Base-by-base conservation (phyloP, 92 coral and sea anemone genomes). In the Parazoanthus atlanticus region DNA sequence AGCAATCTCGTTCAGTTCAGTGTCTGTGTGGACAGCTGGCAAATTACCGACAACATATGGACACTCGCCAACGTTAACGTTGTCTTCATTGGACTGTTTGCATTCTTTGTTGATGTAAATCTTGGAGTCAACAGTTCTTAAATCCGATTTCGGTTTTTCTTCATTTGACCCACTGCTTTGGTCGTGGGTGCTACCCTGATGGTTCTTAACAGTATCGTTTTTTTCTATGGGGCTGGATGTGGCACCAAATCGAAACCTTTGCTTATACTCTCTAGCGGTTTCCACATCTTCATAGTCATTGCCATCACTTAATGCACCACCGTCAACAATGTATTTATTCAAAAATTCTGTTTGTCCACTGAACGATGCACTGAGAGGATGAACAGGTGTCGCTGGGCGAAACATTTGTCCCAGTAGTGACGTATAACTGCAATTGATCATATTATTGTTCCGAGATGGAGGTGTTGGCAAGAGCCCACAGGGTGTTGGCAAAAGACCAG, bases 251-350 rank as follows among this genome's bases (percentile, higher is more conserved):
- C 87, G 78, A 71, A 84, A 84, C 66, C 52, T 69, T 47, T 84
- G 87, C 78, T 84, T 84, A 17, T 84, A 84, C 34, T 84, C 87
- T 46, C 87, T 70, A 23, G 87, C 87, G 19, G 78, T 84, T 21
- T 84, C 78, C 41, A 70, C 87, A 84, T 84, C 87, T 34, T 84
- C 87, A 40, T 84, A 84, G 74, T 84, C 87, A 30, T 32, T 56
- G 67, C 84, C 84, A 84, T 84, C 87, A 43, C 87, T 84, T 12
- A 84, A 30, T n/a, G 87, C 78, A 21, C 87, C 87, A 70, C 77
- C 12, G 41, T 70, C 74, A 69, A 70, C 43, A 28, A 40, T 41
- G 40, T 16, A 70, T 12, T 43, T 30, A 46, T 84, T 30, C 31
- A 69, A 28, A 52, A 70, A 26, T 1, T 67, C 79, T 3, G 78